Evolutionary conservation across 2,113 vertebrate species (phyloP), one percentile per base, ranked within the genome.

Genomic region (Parus major): DNA sequence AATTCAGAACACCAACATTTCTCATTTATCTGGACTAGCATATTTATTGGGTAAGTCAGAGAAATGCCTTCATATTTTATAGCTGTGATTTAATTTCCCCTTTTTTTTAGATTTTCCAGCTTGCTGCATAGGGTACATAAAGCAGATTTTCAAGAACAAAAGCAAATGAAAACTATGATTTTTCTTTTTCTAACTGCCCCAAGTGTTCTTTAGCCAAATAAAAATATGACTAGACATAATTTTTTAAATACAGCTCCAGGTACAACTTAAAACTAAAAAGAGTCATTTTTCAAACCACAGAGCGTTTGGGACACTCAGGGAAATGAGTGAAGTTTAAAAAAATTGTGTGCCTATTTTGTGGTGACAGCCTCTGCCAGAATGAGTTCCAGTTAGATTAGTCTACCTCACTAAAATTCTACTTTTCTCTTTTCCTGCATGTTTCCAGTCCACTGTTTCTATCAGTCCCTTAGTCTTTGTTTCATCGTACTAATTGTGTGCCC

Each of bases 101-200:
- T 13, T 47, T 55, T 55, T 55, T 49, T 53, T 41, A 47, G 3
- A 15, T 60, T 95, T 87, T 85, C 15, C 15, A 22, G 63, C 68
- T 93, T 2, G 2, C 69, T 85, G 66, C 55, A 65, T 41, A 66
- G 81, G 60, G 59, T 72, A 65, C 46, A 87, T 94, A 94, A 94
- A 88, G 15, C 36, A 96, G 66, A 33, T 91, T 94, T 92, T 90
- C 42, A 61, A 73, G 90, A 96, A 90, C 44, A 93, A 93, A 90
- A 72, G 23, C 27, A 95, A 96, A 92, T 88, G 33, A 91, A 95
- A 96, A 72, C 78, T 50, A 72, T 86, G 78, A 92, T 92, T 92
- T 95, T 81, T 61, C n/a, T 82, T 77, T 88, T 88, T 46, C 53
- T 39, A 52, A 63, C 85, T 78, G 44, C 52, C 93, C 64, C 65